Percentiles rank a stretch among this genome's conserved stretches.
Evolutionary conservation across 2,113 vertebrate species (phyloP).

Genomic region (Empidonax traillii): DNA sequence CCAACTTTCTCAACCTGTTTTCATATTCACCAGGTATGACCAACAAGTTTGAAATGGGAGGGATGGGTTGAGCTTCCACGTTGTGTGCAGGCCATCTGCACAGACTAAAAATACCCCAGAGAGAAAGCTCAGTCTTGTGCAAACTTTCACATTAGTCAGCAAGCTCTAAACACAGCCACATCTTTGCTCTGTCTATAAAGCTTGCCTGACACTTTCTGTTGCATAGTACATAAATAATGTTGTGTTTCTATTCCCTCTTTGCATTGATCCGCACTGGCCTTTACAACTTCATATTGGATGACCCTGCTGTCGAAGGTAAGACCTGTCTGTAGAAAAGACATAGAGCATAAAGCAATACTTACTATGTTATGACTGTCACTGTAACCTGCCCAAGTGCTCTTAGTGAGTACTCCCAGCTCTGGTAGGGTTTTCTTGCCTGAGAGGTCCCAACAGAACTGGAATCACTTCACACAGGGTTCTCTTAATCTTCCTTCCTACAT

Average conservation of each 20-base stretch:
- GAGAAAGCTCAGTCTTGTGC: background rate
- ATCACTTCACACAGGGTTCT: background rate
- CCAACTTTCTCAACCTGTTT: background rate
- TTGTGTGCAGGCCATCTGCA: background rate
- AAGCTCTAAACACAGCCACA: background rate
- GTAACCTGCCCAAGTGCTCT: accelerated
- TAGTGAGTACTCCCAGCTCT: background rate
- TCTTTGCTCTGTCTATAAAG: background rate
- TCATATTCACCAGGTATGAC: background rate
- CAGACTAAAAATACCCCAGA: background rate
- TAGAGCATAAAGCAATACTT: background rate
- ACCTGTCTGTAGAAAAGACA: background rate
- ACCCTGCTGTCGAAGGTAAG: background rate
- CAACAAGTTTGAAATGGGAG: background rate
- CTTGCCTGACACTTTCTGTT: background rate
- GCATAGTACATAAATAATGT: background rate
- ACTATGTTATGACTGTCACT: background rate
- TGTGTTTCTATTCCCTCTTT: background rate
- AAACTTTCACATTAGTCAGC: background rate
- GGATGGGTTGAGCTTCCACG: background rate
- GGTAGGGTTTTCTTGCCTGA: background rate
- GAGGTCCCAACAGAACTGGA: background rate
- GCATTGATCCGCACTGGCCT: background rate
- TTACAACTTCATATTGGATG: conserved; percentile 13
- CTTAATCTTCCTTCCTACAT: background rate